These are phyloP conservation scores for Noctua janthina DNA, from an alignment of 2,888 invertebrate species.

Conservation along the genomic window DNA sequence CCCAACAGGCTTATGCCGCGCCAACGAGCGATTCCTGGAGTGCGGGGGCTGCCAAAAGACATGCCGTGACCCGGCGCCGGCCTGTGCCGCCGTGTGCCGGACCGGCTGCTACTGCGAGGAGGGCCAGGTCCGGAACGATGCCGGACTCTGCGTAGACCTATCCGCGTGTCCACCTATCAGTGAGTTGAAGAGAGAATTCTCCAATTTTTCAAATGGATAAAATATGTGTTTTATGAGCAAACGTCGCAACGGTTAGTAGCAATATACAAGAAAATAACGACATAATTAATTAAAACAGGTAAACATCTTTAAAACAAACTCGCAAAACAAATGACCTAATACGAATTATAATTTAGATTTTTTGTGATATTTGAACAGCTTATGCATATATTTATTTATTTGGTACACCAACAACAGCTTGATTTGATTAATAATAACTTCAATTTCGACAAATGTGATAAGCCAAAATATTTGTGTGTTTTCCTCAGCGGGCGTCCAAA, in stretches of 20 bases:
- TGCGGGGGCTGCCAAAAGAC: slow-evolving; percentile 83
- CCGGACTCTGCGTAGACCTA: slow-evolving; percentile 78
- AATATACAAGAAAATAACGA: not conserved
- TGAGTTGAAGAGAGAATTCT: slow-evolving; percentile 64
- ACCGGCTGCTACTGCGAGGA: slow-evolving; percentile 81
- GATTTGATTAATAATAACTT: slow-evolving; percentile 19
- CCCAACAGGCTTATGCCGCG: slow-evolving; percentile 78
- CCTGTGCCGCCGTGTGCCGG: slow-evolving; percentile 77
- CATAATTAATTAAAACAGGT: not conserved
- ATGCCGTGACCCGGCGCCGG: slow-evolving; percentile 77
- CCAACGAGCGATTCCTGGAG: slow-evolving; percentile 76
- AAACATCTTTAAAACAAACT: not conserved
- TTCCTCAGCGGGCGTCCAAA: not conserved
- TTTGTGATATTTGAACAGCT: slow-evolving; percentile 6
- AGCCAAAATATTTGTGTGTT: slow-evolving; percentile 21
- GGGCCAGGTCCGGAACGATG: slow-evolving; percentile 75
- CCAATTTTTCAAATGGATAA: not conserved
- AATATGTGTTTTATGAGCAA: not conserved
- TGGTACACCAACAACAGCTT: not conserved
- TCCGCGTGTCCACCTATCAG: slow-evolving; percentile 76
- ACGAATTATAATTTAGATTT: not conserved
- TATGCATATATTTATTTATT: no score
- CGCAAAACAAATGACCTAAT: not conserved
- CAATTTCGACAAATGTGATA: slow-evolving; percentile 3
- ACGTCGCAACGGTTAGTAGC: not conserved